Base-by-base conservation (phyloP, 2,797 vertebrate genomes). In the Falco rusticolus region DNA sequence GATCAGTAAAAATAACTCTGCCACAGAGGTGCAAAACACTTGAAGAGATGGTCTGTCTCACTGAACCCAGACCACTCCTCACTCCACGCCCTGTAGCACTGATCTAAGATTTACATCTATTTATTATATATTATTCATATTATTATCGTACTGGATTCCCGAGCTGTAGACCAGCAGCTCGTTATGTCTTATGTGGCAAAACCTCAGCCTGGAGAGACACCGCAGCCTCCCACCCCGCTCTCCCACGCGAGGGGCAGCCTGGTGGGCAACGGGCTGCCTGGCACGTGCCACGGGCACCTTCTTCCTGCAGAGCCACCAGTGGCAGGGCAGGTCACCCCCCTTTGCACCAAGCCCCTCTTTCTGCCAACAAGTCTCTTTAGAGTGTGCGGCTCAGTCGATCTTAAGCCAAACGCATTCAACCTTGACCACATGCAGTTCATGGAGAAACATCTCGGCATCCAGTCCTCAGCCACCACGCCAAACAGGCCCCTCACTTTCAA, bases 91-190 rank as follows among this genome's bases (percentile, higher is more conserved):
- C 84, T 8, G 6, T 10, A 76, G 75, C 95, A 63, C 15, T 8
- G 7, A 84, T 68, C 39, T 26, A 11, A 89, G 88, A 61, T 63
- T 79, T 31, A 81, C 57, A 90, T 56, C 95, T 89, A 64, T 88
- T 86, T 85, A 75, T 48, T 75, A 93, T 90, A 90, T 94, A 91
- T 95, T 96, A 95, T 92, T 94, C 77, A 84, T 86, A 72, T 69
- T 72, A 90, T 84, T 24, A 18, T 8, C 59, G 84, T 0, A 87
- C 39, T 11, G 72, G 71, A 31, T 87, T 90, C 74, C 84, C 79
- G 29, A 6, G 63, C 68, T 59, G 50, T 11, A 61, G 80, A 84
- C 20, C 31, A 41, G 34, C 12, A 86, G 83, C 41, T 88, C 57
- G 3, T 76, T 59, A 39, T 2, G 53, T 34, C 80, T 85, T 41